Percentiles rank a stretch among this genome's conserved stretches.
Conservation (phyloP, 2,888 invertebrate genomes). For the Orthosia gracilis region DNA sequence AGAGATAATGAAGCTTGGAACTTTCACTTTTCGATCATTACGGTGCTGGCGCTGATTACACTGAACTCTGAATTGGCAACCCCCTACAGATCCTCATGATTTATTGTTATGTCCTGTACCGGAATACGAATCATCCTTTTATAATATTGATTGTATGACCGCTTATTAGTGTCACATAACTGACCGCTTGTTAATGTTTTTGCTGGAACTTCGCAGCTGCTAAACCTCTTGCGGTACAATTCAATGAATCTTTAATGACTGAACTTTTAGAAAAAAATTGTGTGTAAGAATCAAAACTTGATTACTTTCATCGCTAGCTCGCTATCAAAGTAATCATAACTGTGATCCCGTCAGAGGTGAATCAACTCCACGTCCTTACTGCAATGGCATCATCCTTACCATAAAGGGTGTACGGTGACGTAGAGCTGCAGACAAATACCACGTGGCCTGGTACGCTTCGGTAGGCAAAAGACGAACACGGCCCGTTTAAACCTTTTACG, state of each 20-base stretch:
- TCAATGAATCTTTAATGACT: constrained; percentile 16
- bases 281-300: constrained; percentile 12
- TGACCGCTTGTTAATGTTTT: constrained; percentile 55
- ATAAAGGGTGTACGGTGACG: constrained; percentile 85
- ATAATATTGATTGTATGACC: constrained; percentile 62
- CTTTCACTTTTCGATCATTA: constrained; percentile 89
- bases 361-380: constrained; percentile 82
- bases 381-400: constrained; percentile 82
- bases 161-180: constrained; percentile 64
- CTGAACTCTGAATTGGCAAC: constrained; percentile 68
- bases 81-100: constrained; percentile 70
- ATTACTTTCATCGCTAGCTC: constrained; percentile 44
- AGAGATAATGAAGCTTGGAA: constrained; percentile 82
- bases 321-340: constrained; percentile 56
- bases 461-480: constrained; percentile 85
- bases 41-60: constrained; percentile 70
- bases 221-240: constrained; percentile 17
- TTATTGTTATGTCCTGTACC: constrained; percentile 56
- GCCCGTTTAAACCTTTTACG: constrained; percentile 90
- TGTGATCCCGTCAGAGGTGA: constrained; percentile 74
- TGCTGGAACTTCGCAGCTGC: constrained; percentile 20
- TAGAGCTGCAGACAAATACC: constrained; percentile 83
- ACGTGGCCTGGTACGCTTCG: constrained; percentile 80
- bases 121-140: constrained; percentile 61
- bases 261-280: constrained; percentile 17